Conservation (phyloP, 2,797 vertebrate species). For the Artibeus lituratus region DNA sequence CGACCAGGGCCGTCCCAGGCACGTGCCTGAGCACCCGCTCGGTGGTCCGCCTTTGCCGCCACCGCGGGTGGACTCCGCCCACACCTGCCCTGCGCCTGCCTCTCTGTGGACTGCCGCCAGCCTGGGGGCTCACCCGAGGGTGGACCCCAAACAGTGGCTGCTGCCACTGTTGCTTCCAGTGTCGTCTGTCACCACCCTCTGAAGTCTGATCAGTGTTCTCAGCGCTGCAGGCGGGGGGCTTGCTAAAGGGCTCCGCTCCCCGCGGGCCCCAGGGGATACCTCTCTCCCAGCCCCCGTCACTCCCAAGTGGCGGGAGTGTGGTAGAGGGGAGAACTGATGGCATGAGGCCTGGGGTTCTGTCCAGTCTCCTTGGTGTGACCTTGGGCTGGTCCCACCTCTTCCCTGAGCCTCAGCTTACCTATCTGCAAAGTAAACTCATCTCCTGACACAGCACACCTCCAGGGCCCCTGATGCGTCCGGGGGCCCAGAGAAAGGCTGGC, state of each 20-base stretch:
- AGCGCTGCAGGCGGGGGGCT: background rate
- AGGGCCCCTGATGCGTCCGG: background rate
- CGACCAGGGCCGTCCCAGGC: background rate
- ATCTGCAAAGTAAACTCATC: background rate
- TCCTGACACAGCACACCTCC: background rate
- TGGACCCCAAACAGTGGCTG: accelerated
- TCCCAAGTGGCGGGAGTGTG: background rate
- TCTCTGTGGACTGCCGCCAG: background rate
- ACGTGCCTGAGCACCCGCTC: background rate
- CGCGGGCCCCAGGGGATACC: background rate
- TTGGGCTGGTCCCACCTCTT: background rate
- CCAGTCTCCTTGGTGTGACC: background rate
- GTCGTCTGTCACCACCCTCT: no score
- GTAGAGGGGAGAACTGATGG: background rate
- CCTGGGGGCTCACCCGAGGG: background rate
- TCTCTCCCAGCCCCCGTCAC: accelerated
- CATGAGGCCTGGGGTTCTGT: background rate
- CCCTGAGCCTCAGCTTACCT: background rate
- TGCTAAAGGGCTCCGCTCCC: background rate
- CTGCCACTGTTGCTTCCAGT: background rate
- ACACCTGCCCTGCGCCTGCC: background rate
- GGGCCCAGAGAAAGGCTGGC: background rate
- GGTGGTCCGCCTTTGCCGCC: background rate
- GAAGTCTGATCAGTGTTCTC: accelerated
- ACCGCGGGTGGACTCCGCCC: accelerated